Evolutionary conservation across 2,113 vertebrate species (phyloP).

Genomic region (Cryptotis parvus): DNA sequence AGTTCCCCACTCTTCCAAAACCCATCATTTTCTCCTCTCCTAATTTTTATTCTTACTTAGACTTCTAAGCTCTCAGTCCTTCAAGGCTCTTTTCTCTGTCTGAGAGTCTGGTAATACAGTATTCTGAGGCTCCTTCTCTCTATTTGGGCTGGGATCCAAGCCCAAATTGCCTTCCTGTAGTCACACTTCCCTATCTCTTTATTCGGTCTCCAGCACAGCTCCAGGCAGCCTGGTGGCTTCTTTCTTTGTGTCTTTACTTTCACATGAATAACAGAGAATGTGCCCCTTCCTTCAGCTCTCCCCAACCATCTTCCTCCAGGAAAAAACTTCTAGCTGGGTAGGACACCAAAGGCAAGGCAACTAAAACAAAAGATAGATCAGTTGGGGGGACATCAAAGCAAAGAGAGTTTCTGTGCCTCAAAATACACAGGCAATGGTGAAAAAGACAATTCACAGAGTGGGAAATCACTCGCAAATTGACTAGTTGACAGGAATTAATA

Average conservation of each 20-base stretch:
- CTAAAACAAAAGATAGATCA: neutral
- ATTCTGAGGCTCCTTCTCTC: constrained; percentile 24
- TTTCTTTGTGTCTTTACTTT: constrained; percentile 25
- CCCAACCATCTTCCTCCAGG: neutral
- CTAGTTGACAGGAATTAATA: neutral
- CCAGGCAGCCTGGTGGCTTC: neutral
- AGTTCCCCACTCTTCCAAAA: neutral
- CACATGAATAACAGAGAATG: constrained; percentile 21
- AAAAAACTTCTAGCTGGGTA: neutral
- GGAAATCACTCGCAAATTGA: neutral
- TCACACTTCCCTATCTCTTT: constrained; percentile 43
- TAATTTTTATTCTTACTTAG: constrained; percentile 52
- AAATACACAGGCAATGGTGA: neutral
- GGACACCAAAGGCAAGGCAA: neutral
- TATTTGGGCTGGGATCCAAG: constrained; percentile 55
- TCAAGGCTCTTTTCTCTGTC: constrained; percentile 35
- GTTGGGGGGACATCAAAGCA: neutral
- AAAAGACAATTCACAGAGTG: neutral
- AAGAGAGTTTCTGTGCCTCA: neutral
- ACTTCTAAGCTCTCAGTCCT: constrained; percentile 52
- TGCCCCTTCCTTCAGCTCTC: neutral
- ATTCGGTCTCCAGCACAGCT: constrained; percentile 1
- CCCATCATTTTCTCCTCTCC: constrained; percentile 30
- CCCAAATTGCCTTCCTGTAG: constrained; percentile 49
- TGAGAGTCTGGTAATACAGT: constrained; percentile 46